Evolutionary conservation across 2,888 invertebrate species (phyloP).

Genomic region (Keiferia lycopersicella): DNA sequence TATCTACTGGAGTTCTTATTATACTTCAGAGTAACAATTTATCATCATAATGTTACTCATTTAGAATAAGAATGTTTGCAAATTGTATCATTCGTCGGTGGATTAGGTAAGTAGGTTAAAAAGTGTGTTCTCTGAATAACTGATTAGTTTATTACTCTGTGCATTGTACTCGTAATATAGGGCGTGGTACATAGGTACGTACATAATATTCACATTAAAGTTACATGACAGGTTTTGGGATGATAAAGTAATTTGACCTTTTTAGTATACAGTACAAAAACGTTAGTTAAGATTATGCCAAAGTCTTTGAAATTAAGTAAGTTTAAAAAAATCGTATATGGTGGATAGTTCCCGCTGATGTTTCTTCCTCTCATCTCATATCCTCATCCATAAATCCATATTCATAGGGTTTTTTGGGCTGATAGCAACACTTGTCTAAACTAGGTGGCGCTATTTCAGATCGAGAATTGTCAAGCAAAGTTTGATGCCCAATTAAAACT

Average conservation of each 20-base stretch:
- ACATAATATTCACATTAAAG: conserved; percentile 30
- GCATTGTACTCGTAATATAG: conserved; percentile 26
- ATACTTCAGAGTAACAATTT: background rate
- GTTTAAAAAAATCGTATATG: background rate
- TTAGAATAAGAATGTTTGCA: background rate
- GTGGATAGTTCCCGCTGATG: background rate
- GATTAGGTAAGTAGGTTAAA: conserved; percentile 5
- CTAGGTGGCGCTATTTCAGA: no score
- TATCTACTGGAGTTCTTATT: no score
- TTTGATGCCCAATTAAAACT: no score
- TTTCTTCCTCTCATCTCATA: no score
- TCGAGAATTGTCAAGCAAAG: no score
- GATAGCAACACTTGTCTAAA: no score
- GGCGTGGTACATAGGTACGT: conserved; percentile 50
- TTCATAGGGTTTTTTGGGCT: no score
- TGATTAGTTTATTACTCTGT: conserved; percentile 8
- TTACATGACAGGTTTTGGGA: conserved; percentile 17
- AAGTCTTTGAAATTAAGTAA: background rate
- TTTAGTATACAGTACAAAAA: background rate
- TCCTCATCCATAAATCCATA: no score
- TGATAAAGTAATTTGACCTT: conserved; percentile 14
- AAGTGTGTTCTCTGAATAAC: conserved; percentile 8
- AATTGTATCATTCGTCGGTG: background rate
- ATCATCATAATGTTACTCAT: background rate
- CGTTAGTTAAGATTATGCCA: background rate